A percentile compares a stretch with the other conserved stretches of the same genome.
phyloP scores from a whole-genome alignment of 1,140 invertebrate species.

The Drosophila pruinosa region DNA sequence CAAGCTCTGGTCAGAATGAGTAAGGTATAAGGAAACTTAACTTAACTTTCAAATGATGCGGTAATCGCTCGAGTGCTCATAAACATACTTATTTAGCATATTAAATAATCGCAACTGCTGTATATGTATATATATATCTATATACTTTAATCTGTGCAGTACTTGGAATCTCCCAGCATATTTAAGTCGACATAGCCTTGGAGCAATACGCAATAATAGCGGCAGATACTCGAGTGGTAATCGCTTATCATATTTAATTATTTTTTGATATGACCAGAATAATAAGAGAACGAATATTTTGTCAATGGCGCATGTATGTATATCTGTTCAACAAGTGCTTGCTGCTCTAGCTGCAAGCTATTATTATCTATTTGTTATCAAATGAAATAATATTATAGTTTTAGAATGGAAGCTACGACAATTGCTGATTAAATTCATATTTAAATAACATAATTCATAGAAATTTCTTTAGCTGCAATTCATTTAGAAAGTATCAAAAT shows the following conservation, averaged over 20 bases:
- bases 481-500: not conserved
- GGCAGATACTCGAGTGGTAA: not conserved
- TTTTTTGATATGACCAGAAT: not conserved
- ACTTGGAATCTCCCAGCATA: not conserved
- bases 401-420: too few relatives aligned
- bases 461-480: too few relatives aligned
- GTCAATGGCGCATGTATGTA: too few relatives aligned
- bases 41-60: slow-evolving; percentile 16
- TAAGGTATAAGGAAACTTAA: not conserved
- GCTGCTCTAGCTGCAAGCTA: not conserved
- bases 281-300: not conserved
- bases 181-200: too few relatives aligned
- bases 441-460: too few relatives aligned
- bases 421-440: too few relatives aligned
- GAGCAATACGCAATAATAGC: not conserved
- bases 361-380: not conserved
- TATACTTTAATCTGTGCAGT: not conserved
- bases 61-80: slow-evolving; percentile 14
- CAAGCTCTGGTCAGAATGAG: not conserved
- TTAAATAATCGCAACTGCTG: not conserved
- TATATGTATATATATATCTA: not conserved
- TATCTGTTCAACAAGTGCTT: not conserved
- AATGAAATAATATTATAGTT: not conserved
- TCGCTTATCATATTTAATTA: not conserved
- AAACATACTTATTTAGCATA: not conserved